phyloP scores from a whole-genome alignment of 2,113 vertebrate genomes.

The Calidris pygmaea region DNA sequence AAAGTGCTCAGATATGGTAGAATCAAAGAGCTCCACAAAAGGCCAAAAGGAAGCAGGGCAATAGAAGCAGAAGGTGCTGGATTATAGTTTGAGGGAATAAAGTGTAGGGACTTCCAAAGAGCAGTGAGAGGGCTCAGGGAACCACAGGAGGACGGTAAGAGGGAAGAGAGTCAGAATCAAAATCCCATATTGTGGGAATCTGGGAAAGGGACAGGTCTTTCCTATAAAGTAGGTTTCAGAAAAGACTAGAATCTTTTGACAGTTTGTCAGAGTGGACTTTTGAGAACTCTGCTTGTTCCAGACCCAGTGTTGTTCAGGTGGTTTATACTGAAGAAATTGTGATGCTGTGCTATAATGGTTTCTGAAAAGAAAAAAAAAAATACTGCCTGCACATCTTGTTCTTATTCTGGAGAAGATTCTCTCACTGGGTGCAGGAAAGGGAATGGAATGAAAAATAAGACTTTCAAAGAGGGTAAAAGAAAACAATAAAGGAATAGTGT shows the following conservation, averaged over 20 bases:
- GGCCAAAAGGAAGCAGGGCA: background rate
- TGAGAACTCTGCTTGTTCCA: background rate
- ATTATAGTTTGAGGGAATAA: background rate
- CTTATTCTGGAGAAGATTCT: conserved; percentile 16
- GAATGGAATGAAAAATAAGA: conserved; percentile 52
- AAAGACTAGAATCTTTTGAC: background rate
- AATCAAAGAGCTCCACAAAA: background rate
- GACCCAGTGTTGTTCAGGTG: background rate
- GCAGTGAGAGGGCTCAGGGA: background rate
- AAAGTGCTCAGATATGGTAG: background rate
- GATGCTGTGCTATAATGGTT: background rate
- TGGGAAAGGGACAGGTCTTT: background rate
- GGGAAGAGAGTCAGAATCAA: background rate
- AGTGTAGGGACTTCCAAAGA: background rate
- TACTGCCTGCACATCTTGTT: conserved; percentile 23
- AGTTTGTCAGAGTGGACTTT: background rate
- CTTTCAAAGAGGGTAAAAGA: background rate
- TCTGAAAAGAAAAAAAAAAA: conserved; percentile 37
- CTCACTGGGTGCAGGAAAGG: background rate
- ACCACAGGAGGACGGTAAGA: background rate
- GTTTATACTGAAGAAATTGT: background rate
- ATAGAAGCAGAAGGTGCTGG: background rate
- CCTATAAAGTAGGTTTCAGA: background rate
- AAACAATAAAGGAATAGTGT: background rate
- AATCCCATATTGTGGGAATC: background rate